Conservation (phyloP, 2,888 invertebrate genomes). For the Bugulina stolonifera region DNA sequence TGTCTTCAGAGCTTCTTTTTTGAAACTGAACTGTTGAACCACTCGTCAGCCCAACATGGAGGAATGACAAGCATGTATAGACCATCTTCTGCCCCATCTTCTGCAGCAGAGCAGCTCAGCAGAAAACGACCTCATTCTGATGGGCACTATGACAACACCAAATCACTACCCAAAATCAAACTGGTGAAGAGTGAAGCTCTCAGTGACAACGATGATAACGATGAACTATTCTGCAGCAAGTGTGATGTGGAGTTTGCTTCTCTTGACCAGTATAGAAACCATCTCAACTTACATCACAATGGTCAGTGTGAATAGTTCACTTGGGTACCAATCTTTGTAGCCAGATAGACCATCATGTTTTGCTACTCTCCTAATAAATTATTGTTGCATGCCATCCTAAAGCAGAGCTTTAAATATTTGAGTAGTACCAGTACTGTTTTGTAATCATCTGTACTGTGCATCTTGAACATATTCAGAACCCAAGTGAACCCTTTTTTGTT, state of each 20-base stretch:
- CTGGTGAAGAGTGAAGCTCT: not conserved
- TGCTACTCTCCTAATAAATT: too few relatives aligned
- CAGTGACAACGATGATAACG: constrained; percentile 20
- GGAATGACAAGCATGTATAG: not conserved
- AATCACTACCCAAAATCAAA: not conserved
- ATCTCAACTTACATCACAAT: constrained; percentile 6
- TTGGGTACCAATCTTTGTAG: too few relatives aligned
- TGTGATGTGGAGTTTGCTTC: constrained; percentile 24
- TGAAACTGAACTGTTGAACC: constrained; percentile 83
- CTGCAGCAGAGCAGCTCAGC: not conserved
- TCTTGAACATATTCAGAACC: too few relatives aligned
- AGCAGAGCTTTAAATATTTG: too few relatives aligned
- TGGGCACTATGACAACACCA: not conserved
- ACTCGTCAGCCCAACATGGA: constrained; percentile 53
- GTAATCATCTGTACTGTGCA: too few relatives aligned
- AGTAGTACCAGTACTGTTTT: too few relatives aligned
- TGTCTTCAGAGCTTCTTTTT: constrained; percentile 84
- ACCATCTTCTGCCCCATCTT: not conserved
- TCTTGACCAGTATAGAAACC: not conserved
- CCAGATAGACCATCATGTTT: too few relatives aligned
- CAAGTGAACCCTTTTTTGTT: too few relatives aligned
- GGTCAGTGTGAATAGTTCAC: constrained; percentile 13
- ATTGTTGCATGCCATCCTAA: too few relatives aligned
- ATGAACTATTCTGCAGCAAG: constrained; percentile 20
- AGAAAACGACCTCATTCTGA: not conserved